Conservation (phyloP, 2,888 invertebrate species). For the Harpalus rufipes region DNA sequence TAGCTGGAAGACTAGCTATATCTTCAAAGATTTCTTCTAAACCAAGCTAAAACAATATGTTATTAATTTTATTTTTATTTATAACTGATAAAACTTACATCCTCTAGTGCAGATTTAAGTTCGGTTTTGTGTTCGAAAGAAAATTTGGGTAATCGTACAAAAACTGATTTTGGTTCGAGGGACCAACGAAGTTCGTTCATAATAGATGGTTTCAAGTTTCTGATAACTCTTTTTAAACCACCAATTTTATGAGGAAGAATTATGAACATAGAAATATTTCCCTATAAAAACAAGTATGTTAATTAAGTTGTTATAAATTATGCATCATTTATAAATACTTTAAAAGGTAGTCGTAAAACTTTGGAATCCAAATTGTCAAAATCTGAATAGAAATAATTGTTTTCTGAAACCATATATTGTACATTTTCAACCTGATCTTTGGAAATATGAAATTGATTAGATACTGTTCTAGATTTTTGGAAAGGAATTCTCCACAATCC, state of each 20-base stretch:
- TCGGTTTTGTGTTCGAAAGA: conserved; percentile 80
- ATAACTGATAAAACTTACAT: conserved; percentile 75
- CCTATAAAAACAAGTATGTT: conserved; percentile 71
- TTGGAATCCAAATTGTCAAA: conserved; percentile 83
- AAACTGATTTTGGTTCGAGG: conserved; percentile 79
- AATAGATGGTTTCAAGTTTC: conserved; percentile 80
- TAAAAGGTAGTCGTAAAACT: conserved; percentile 86
- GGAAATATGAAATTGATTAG: conserved; percentile 81
- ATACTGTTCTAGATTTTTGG: conserved; percentile 80
- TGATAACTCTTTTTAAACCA: conserved; percentile 74
- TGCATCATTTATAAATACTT: conserved; percentile 76
- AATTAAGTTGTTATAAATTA: conserved; percentile 17
- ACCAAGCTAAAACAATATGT: conserved; percentile 79
- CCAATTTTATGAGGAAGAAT: conserved; percentile 80
- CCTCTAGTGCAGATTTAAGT: conserved; percentile 77
- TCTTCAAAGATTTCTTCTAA: conserved; percentile 80
- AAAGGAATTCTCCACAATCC: conserved; percentile 88
- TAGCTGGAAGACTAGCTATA: conserved; percentile 80
- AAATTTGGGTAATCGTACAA: conserved; percentile 81
- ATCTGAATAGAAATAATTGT: conserved; percentile 83
- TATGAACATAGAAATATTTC: conserved; percentile 82
- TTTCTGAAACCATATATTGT: conserved; percentile 85
- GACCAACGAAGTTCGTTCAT: conserved; percentile 77
- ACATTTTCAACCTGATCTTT: conserved; percentile 77
- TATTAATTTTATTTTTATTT: conserved; percentile 16